phyloP scores from a whole-genome alignment of 1,140 invertebrate species.

The Stenopsyche tienmushanensis region DNA sequence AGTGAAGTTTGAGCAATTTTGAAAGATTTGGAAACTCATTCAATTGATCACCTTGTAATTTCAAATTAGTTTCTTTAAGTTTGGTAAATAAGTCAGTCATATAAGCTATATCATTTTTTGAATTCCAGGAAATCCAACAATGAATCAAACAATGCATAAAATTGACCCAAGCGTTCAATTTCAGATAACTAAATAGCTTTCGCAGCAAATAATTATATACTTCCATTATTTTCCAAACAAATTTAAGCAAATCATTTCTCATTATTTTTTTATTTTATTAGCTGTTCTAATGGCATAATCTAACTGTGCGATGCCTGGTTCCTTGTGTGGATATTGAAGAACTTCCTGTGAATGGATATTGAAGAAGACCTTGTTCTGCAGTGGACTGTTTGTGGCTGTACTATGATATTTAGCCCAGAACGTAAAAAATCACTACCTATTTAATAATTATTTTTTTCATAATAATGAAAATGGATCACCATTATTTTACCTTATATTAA shows the following conservation, averaged over 20 bases:
- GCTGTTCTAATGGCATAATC: neutral
- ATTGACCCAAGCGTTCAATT: neutral
- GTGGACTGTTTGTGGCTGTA: too few relatives aligned
- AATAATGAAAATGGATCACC: too few relatives aligned
- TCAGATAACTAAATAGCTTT: neutral
- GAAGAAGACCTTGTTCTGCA: too few relatives aligned
- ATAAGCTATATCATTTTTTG: neutral
- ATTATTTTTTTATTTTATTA: neutral
- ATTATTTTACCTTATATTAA: too few relatives aligned
- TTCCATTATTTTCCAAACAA: neutral
- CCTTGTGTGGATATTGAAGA: too few relatives aligned
- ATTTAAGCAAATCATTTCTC: neutral
- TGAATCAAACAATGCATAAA: neutral
- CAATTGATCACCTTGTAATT: neutral
- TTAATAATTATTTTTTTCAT: too few relatives aligned
- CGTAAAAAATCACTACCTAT: too few relatives aligned
- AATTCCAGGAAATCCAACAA: neutral
- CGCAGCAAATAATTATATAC: neutral
- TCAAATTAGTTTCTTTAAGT: neutral
- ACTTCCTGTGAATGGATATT: too few relatives aligned
- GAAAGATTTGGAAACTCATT: neutral
- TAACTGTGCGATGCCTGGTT: too few relatives aligned
- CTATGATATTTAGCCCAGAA: too few relatives aligned
- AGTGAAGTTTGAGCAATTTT: neutral
- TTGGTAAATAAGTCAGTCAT: neutral